phyloP scores from a whole-genome alignment of 2,888 invertebrate species.

The Stegana nigrithorax region DNA sequence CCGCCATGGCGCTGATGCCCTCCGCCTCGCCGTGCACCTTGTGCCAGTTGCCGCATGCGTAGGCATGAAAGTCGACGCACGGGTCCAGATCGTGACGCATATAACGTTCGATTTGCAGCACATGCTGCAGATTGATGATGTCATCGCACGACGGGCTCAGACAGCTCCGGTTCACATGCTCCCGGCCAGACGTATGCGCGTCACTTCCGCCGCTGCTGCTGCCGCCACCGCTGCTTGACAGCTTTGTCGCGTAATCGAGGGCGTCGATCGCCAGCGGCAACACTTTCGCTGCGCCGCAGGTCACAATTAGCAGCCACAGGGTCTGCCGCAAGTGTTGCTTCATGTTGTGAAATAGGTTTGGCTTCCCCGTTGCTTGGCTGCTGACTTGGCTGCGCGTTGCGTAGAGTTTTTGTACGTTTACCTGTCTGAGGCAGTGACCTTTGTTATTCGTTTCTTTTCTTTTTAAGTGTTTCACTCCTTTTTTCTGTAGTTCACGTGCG shows the following conservation, averaged over 20 bases:
- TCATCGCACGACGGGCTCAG: conserved; percentile 37
- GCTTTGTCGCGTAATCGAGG: neutral
- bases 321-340: conserved; percentile 34
- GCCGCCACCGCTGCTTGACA: neutral
- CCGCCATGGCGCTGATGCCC: conserved; percentile 41
- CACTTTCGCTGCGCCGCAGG: conserved; percentile 13
- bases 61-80: conserved; percentile 52
- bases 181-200: conserved; percentile 10
- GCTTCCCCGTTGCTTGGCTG: neutral
- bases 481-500: neutral
- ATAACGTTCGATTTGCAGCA: conserved; percentile 41
- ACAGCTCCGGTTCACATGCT: conserved; percentile 47
- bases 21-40: conserved; percentile 28
- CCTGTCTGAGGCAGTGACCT: neutral
- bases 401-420: too few relatives aligned
- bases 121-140: conserved; percentile 43
- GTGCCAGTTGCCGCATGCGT: conserved; percentile 57
- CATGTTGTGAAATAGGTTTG: conserved; percentile 8
- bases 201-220: neutral
- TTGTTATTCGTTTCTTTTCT: neutral
- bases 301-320: conserved; percentile 26
- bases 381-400: too few relatives aligned
- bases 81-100: conserved; percentile 46
- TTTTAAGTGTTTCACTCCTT: neutral
- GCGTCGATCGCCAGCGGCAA: conserved; percentile 22